Base-by-base conservation (phyloP, 2,113 vertebrate species). In the Istiophorus platypterus region DNA sequence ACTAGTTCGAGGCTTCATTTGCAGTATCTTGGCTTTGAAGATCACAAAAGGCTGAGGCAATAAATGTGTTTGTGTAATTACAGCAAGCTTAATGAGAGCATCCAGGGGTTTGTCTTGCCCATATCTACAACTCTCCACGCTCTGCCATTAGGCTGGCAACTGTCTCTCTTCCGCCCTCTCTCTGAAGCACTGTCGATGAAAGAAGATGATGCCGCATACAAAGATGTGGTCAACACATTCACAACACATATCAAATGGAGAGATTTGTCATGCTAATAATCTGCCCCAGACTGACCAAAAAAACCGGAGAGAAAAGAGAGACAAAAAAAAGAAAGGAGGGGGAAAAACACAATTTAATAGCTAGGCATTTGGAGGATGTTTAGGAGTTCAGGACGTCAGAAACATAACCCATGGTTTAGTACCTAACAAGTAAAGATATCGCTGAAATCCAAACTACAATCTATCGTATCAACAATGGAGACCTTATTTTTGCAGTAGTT, bases 21-120 rank as follows among this genome's bases (percentile, higher is more conserved):
- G 93, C 91, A 88, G 83, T 88, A 89, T 93, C 93, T 93, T 81
- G 86, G 83, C 93, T 95, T 95, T 95, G 94, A 95, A 95, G 93
- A 95, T 94, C 94, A 95, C 93, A 94, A 94, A 94, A 92, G 92
- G 91, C 92, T 89, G 92, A 92, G 92, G 93, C 89, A 94, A 94
- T 95, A 95, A 95, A 95, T 95, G 91, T 90, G 90, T 95, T 95
- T 91, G 93, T 95, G 93, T 91, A 93, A 92, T 94, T 92, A 94
- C 92, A 72, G 92, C 92, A 12, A 78, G 88, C 92, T 91, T 95
- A 95, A 96, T 93, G 92, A 94, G 93, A 86, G 94, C 90, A 92
- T 91, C 87, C 86, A 82, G 84, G 91, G 91, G 88, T 91, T 91
- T 89, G 90, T 89, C 92, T 91, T 86, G 72, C 77, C 69, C 92